A percentile compares a stretch with the other conserved stretches of the same genome.
These are phyloP conservation scores for Cossypha polioptera DNA, from an alignment of 2,797 vertebrate species.

Conservation along the genomic window DNA sequence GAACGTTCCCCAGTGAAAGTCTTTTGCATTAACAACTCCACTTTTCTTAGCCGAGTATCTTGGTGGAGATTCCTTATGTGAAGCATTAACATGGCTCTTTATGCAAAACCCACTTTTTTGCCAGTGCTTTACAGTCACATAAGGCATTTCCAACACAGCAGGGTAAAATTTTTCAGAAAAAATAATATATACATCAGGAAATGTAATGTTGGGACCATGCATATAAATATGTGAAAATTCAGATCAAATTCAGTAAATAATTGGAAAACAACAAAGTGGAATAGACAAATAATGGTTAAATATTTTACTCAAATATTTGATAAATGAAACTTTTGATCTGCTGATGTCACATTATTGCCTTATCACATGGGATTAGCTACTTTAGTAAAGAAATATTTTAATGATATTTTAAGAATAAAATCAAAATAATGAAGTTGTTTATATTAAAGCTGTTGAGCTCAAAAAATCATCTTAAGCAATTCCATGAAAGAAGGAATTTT, in stretches of 20 bases:
- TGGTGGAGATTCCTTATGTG: not conserved
- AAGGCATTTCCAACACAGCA: not conserved
- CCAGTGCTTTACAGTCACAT: not conserved
- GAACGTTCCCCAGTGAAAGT: not conserved
- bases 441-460: not conserved
- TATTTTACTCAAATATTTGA: not conserved
- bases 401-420: not conserved
- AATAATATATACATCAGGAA: not conserved
- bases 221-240: not conserved
- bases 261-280: not conserved
- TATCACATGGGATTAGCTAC: not conserved
- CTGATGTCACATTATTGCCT: not conserved
- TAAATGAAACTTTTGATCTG: not conserved
- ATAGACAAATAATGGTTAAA: not conserved
- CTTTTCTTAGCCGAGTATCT: not conserved
- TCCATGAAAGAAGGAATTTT: not conserved
- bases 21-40: not conserved
- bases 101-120: not conserved
- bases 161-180: not conserved
- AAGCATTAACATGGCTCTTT: not conserved
- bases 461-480: not conserved
- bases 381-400: not conserved
- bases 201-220: not conserved
- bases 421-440: not conserved
- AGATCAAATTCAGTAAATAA: not conserved